Conservation (phyloP, 2,113 vertebrate species). For the Sciurus niger region DNA sequence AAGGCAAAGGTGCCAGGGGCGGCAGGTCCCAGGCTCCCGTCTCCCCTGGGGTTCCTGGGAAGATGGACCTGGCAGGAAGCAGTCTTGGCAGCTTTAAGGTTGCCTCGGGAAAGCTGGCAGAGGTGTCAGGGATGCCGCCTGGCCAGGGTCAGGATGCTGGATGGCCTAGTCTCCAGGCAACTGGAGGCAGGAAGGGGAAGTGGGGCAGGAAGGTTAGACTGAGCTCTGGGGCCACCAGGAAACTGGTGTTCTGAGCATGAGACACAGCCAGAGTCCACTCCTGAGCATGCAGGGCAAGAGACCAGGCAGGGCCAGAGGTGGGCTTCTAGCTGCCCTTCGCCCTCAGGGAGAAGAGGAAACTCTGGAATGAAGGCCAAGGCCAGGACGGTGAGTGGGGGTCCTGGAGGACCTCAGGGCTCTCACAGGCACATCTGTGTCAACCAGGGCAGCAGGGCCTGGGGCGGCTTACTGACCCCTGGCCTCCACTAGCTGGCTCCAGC, state of each 20-base stretch:
- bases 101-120: background rate
- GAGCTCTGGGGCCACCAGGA: slow-evolving; percentile 68
- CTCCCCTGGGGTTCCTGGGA: background rate
- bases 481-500: background rate
- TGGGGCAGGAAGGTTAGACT: slow-evolving; percentile 76
- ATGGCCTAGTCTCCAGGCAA: slow-evolving; percentile 63
- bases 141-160: slow-evolving; percentile 18
- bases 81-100: background rate
- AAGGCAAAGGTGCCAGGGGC: slow-evolving; percentile 48
- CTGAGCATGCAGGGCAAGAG: background rate
- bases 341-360: background rate
- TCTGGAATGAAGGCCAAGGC: background rate
- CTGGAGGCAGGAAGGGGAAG: slow-evolving; percentile 79
- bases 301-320: background rate
- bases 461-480: no score
- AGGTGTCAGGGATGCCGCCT: slow-evolving; percentile 19
- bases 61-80: background rate
- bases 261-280: slow-evolving; percentile 56
- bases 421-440: background rate
- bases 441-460: background rate
- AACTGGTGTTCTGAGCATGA: slow-evolving; percentile 60
- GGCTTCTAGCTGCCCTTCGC: background rate
- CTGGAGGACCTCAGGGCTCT: background rate
- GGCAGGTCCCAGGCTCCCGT: background rate
- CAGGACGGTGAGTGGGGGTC: background rate